A percentile compares a stretch with the other conserved stretches of the same genome.
These are phyloP conservation scores for Planococcus citri DNA, from an alignment of 1,140 invertebrate genomes.

Conservation along the genomic window DNA sequence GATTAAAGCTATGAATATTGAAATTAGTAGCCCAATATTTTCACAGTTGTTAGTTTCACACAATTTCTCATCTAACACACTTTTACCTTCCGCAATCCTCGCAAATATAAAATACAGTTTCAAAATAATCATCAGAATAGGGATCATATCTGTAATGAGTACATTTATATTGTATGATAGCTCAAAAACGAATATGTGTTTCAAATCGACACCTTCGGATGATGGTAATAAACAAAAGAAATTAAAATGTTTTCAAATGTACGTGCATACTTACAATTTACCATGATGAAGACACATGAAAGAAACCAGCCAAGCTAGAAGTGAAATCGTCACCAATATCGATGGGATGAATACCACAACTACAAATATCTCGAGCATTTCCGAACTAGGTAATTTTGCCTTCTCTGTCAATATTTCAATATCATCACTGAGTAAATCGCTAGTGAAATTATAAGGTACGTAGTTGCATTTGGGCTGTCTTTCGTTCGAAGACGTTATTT, in stretches of 20 bases:
- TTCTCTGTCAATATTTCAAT: background rate
- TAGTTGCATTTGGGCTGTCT: background rate
- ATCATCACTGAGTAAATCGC: background rate
- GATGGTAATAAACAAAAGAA: background rate
- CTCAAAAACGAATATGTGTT: background rate
- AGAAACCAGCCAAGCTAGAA: background rate
- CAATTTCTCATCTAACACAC: background rate
- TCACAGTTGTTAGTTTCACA: no score
- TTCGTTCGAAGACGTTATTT: background rate
- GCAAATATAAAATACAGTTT: slow-evolving; percentile 14
- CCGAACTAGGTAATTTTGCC: background rate
- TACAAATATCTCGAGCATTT: background rate
- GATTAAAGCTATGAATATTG: no score
- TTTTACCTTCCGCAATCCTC: slow-evolving; percentile 5
- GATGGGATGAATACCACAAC: background rate
- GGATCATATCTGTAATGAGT: slow-evolving; percentile 10
- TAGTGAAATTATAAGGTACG: background rate
- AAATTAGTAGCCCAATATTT: no score
- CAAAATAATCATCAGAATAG: slow-evolving; percentile 13
- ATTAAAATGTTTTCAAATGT: no score
- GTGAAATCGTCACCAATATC: background rate
- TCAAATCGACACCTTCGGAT: background rate
- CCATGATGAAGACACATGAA: background rate
- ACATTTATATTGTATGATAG: no score
- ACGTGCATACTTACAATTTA: background rate